Conservation (phyloP, 2,888 invertebrate species). For the Xanthorhoe designata region DNA sequence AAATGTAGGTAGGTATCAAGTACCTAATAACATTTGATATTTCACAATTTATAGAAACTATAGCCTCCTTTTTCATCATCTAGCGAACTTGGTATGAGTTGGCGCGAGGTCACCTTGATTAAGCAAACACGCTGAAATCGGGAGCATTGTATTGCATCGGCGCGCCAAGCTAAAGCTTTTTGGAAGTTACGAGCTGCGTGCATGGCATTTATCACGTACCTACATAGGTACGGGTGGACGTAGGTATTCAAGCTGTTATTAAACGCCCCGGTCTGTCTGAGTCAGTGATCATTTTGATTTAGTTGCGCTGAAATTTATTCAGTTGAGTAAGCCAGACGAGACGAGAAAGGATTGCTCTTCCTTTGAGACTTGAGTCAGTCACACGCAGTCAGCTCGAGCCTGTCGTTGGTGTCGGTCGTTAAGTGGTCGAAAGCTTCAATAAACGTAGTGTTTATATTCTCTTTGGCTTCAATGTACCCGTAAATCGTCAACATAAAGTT, state of each 20-base stretch:
- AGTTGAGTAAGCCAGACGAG: background rate
- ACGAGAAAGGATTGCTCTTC: background rate
- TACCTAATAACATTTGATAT: background rate
- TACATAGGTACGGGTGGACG: too few relatives aligned
- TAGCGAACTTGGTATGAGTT: constrained; percentile 53
- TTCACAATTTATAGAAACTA: background rate
- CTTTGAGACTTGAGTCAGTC: background rate
- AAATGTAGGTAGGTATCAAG: background rate
- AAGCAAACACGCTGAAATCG: constrained; percentile 71
- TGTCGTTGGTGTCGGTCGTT: constrained; percentile 27
- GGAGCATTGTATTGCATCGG: constrained; percentile 19
- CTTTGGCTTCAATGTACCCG: background rate
- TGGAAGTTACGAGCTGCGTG: constrained; percentile 43
- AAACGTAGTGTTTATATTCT: too few relatives aligned
- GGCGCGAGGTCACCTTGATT: constrained; percentile 76
- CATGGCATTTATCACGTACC: constrained; percentile 54
- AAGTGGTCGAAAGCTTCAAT: background rate
- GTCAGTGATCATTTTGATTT: background rate
- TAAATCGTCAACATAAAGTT: too few relatives aligned
- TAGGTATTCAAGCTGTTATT: too few relatives aligned
- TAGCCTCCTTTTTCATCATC: background rate
- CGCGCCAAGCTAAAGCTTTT: constrained; percentile 39
- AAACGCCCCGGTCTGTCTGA: background rate
- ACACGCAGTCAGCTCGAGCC: constrained; percentile 24
- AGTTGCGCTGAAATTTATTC: background rate